Evolutionary conservation across 1,140 invertebrate species (phyloP), one percentile per base, ranked within the genome.

Genomic region (Papilio xuthus): DNA sequence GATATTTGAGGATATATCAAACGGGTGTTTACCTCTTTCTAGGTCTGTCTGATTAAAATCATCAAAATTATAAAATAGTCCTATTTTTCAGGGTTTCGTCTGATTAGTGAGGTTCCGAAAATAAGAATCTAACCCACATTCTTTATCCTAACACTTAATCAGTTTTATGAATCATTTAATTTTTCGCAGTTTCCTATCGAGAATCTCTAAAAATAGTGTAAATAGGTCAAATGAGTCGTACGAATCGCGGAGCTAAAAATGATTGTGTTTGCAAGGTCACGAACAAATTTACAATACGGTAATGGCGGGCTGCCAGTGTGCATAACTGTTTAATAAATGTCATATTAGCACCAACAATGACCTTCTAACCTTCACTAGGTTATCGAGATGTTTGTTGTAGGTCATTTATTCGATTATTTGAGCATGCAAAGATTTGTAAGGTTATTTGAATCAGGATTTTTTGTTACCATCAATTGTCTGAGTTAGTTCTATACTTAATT

Each of bases 201-300:
- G 37, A 76, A 63, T 76, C 50, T 75, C 50, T 28, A 37, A 60
- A 60, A 76, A 76, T 76, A 63, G 50, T 32, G 47, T 42, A 76
- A 76, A 76, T 76, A 76, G 74, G 74, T 76, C 74, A 76, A 60
- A 76, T 41, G 74, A 76, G 74, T 76, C 74, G 74, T 20, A 60
- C 18, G 53, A 15, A 23, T 76, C 53, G n/a, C 37, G 56, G 23
- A 74, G 72, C 72, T 74, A 74, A 74, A 76, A 76, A 63, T 56
- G 56, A 60, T 63, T 32, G 37, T 32, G 28, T 20, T 42, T 7
- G 15, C 74, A 76, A 76, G 74, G 74, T 76, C 74, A 76, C 28
- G 74, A 76, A 56, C 74, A 76, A 76, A 63, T 76, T 56, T 75
- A 76, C 74, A 63, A 76, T 76, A 63, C 32, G 74, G n/a, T 32